Conservation (phyloP, 2,888 invertebrate species). For the Xylota segnis region DNA sequence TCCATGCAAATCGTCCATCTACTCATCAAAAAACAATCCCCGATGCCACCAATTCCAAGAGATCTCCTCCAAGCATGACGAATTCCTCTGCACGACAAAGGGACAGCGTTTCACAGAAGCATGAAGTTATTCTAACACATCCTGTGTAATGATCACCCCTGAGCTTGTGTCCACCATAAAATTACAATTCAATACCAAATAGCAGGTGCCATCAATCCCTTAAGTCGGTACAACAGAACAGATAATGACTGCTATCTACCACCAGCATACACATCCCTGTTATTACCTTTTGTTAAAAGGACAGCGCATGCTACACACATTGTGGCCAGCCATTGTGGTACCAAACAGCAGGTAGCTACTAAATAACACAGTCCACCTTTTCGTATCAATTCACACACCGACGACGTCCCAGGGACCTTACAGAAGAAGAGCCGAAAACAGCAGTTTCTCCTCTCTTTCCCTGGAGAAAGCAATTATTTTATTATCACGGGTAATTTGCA, state of each 20-base stretch:
- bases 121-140: constrained; percentile 32
- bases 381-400: constrained; percentile 13
- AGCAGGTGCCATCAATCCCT: constrained; percentile 63
- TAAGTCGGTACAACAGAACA: constrained; percentile 35
- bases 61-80: background rate
- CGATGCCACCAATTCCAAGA: no score
- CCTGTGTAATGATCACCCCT: constrained; percentile 25
- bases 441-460: constrained; percentile 7
- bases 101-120: background rate
- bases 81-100: background rate
- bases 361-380: constrained; percentile 18
- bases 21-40: no score
- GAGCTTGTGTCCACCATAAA: constrained; percentile 24
- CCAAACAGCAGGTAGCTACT: constrained; percentile 59
- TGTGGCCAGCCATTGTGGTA: constrained; percentile 40
- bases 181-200: constrained; percentile 58
- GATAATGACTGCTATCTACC: constrained; percentile 52
- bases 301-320: constrained; percentile 28
- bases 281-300: constrained; percentile 47
- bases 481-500: constrained; percentile 68
- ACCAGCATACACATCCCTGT: constrained; percentile 39
- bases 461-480: constrained; percentile 62
- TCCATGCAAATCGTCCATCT: no score
- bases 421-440: background rate
- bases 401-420: background rate